Conservation (phyloP, 2,113 vertebrate species). For the Halichoeres trimaculatus region DNA sequence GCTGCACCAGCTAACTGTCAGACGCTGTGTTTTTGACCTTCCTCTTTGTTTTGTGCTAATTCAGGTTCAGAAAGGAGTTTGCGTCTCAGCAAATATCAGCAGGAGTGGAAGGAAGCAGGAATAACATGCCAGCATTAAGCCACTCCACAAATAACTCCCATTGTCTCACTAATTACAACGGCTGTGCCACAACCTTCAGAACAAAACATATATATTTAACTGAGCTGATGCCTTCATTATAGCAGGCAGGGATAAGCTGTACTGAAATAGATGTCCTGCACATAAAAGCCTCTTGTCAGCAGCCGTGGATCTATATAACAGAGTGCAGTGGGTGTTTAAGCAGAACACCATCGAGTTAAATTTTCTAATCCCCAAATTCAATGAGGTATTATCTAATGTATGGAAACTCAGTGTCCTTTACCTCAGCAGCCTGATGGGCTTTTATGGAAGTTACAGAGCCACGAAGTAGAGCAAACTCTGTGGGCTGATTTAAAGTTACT, state of each 20-base stretch:
- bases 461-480: background rate
- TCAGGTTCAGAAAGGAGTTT: constrained; percentile 16
- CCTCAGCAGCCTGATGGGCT: background rate
- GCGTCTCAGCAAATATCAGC: constrained; percentile 13
- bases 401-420: background rate
- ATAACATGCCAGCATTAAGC: background rate
- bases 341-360: background rate
- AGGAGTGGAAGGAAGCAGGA: constrained; percentile 7
- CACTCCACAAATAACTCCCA: constrained; percentile 27
- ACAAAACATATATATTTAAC: constrained; percentile 40
- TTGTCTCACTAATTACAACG: constrained; percentile 39
- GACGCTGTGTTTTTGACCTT: constrained; percentile 1
- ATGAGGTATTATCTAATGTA: background rate
- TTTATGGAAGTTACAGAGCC: background rate
- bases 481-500: background rate
- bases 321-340: background rate
- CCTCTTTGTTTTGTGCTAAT: constrained; percentile 22
- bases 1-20: constrained; percentile 9
- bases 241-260: constrained; percentile 1
- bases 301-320: background rate
- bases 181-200: constrained; percentile 17
- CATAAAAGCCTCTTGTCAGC: constrained; percentile 39
- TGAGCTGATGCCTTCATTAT: constrained; percentile 9
- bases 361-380: background rate
- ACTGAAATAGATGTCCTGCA: constrained; percentile 9